Evolutionary conservation across 1,140 invertebrate genomes (phyloP), one percentile per base, ranked within the genome.

Genomic region (Drosophila novamexicana): DNA sequence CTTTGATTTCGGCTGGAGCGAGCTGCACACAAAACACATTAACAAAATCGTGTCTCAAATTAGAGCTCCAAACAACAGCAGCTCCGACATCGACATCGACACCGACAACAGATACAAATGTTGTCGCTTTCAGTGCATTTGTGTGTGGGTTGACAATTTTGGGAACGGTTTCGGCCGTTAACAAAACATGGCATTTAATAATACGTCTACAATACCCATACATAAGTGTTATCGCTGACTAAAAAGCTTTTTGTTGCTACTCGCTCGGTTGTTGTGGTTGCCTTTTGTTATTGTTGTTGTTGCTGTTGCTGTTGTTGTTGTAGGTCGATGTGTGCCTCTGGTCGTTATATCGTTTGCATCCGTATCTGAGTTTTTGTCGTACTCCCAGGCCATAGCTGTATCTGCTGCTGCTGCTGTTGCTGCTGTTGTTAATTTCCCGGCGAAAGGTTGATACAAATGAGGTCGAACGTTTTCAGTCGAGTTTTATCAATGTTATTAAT

Each of bases 181-280:
- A 86, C 82, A 86, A 86, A 86, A 86, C 82, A 86, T 86, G 82
- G 81, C 82, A 86, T 86, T 86, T 86, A 86, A 86, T 86, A 86
- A 86, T 86, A 86, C 82, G 83, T 85, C 75, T 82, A 88, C 82
- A 88, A 85, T 85, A 69, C 58, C 71, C 75, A 85, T 81, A 76
- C 82, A 86, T 77, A 79, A 86, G 82, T 86, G 82, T 86, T 86
- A 86, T 86, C 82, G 82, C 83, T 82, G 83, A 88, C 82, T 86
- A 86, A 86, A 86, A 86, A 86, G 82, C 82, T 86, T 88, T 86
- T 82, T 85, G 83, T 85, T 85, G 83, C 82, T 82, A 68, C 75
- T 86, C 78, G 59, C 65, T 34, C 68, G 70, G 22, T 67, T 54
- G 50, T 69, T 69, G 50, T 32, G 36, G 57, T 68, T 73, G 52